A percentile compares a stretch with the other conserved stretches of the same genome.
Conservation (phyloP, 2,888 invertebrate species). For the Pachycephus smyrnensis region DNA sequence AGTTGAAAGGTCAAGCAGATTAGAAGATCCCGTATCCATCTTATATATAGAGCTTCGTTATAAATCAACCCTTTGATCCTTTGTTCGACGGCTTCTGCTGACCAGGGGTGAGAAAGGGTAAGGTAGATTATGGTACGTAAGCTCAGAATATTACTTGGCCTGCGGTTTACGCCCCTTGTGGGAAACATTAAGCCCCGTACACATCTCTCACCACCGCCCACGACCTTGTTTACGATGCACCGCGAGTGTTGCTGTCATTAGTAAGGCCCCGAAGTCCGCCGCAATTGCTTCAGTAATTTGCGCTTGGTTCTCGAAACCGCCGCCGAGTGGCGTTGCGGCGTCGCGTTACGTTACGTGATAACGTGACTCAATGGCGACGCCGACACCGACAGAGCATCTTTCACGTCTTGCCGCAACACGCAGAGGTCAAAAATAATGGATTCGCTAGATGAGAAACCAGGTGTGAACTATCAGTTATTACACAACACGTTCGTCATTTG, state of each 20-base stretch:
- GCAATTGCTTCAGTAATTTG: constrained; percentile 51
- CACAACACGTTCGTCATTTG: no score
- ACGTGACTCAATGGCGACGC: constrained; percentile 27
- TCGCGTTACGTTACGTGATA: not conserved
- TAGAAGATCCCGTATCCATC: not conserved
- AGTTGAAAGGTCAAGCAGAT: not conserved
- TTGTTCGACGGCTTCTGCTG: not conserved
- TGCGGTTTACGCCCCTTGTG: constrained; percentile 55
- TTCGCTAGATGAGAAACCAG: no score
- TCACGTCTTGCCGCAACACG: no score
- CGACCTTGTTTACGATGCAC: constrained; percentile 54
- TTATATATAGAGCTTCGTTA: not conserved
- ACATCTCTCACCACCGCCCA: constrained; percentile 8
- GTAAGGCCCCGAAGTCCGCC: constrained; percentile 42
- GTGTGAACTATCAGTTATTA: no score
- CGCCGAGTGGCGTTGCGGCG: not conserved
- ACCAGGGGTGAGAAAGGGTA: not conserved
- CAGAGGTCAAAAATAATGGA: no score
- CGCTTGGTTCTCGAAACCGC: constrained; percentile 25
- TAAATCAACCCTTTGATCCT: not conserved
- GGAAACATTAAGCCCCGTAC: constrained; percentile 26
- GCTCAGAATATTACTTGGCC: constrained; percentile 17
- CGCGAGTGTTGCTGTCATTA: constrained; percentile 47
- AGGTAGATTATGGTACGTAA: not conserved
- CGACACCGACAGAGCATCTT: constrained; percentile 15